phyloP scores from a whole-genome alignment of 1,140 invertebrate species.

The Trichoplusia ni region DNA sequence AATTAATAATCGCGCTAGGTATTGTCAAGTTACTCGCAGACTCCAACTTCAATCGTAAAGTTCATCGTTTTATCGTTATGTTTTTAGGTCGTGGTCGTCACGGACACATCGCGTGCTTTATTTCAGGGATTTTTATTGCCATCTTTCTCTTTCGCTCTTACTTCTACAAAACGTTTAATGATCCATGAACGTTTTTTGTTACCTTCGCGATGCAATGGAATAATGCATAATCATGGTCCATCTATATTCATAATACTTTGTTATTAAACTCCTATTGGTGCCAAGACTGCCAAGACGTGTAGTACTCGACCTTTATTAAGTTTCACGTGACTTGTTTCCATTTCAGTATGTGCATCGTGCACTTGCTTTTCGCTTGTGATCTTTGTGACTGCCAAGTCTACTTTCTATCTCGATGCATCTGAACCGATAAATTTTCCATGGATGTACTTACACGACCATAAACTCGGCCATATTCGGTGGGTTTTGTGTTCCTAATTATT shows the following conservation, averaged over 20 bases:
- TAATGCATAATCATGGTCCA: constrained; percentile 1
- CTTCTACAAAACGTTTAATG: constrained; percentile 10
- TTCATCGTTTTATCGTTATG: constrained; percentile 41
- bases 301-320: constrained; percentile 34
- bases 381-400: constrained; percentile 45
- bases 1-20: background rate
- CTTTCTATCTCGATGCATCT: constrained; percentile 45
- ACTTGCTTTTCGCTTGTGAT: constrained; percentile 42
- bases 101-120: constrained; percentile 34
- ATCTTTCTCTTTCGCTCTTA: constrained; percentile 2
- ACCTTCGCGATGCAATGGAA: background rate
- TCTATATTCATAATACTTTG: constrained; percentile 26
- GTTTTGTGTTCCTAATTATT: no score
- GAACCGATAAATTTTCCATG: constrained; percentile 41
- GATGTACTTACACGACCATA: no score
- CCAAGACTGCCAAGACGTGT: constrained; percentile 40
- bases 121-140: constrained; percentile 19
- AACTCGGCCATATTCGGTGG: no score
- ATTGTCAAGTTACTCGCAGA: constrained; percentile 1
- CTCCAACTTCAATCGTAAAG: constrained; percentile 22
- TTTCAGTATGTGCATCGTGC: constrained; percentile 28
- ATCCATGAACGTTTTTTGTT: constrained; percentile 4
- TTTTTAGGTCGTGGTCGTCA: constrained; percentile 44
- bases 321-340: constrained; percentile 48
- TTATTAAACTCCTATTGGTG: constrained; percentile 31